Evolutionary conservation across 2,888 invertebrate genomes (phyloP), one percentile per base, ranked within the genome.

Genomic region (Spialia ferax): DNA sequence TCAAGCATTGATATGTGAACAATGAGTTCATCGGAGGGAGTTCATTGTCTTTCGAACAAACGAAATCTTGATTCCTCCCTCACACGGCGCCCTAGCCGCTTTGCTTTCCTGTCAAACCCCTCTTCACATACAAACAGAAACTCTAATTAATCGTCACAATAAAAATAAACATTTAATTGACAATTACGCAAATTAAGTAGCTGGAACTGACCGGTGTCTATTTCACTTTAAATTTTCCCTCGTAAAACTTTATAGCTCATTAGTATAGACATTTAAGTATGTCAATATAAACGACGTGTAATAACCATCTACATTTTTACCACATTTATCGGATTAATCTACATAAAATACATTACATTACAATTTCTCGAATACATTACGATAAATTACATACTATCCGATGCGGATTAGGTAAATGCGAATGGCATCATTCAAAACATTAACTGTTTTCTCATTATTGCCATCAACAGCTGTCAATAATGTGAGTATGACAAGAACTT

Each of bases 41-140:
- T 75, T 77, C 76, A 80, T 82, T 82, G 85, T 83, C 74, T 77
- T 77, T 45, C 75, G 72, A 74, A 75, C 79, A 77, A 82, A 74
- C 80, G 76, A 75, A 78, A 74, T 75, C 78, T 77, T 86, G 89
- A 87, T 87, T 82, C 84, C 80, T 81, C 83, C 86, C 89, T 83
- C 78, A 76, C 80, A 76, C 81, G 78, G 80, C 70, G 77, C 76
- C 89, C 66, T 18, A 86, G 26, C 62, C 23, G 35, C 38, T 29
- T 18, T 35, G 35, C 38, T 29, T 18, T 35, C 13, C 45, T 18
- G 8, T 45, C 45, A 1, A 18, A 6, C 45, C 18, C 38, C 35
- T 50, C 35, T 77, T 78, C 73, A 63, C 74, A 80, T 78, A 78
- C 84, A 75, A 75, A 84, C 78, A 83, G 79, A 73, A 74, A 73